A percentile compares a stretch with the other conserved stretches of the same genome.
These are phyloP conservation scores for Hydriomena furcata DNA, from an alignment of 2,888 invertebrate species.

Conservation along the genomic window DNA sequence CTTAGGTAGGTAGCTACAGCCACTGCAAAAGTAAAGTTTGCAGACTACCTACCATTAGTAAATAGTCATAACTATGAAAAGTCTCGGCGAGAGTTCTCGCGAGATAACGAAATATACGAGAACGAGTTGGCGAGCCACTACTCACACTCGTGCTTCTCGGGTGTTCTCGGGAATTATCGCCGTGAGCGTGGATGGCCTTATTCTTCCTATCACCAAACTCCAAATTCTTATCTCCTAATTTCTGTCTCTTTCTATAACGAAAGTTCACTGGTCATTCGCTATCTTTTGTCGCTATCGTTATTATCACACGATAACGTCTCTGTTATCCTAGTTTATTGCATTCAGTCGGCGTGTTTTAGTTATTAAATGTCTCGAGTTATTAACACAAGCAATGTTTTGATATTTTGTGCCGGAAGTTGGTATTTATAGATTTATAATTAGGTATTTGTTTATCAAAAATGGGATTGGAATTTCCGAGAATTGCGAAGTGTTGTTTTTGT, in stretches of 20 bases:
- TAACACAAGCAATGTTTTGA: background rate
- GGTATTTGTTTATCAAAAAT: background rate
- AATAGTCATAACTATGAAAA: too few relatives aligned
- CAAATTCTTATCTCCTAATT: conserved; percentile 2
- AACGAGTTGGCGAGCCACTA: too few relatives aligned
- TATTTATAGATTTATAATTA: background rate
- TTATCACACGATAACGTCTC: conserved; percentile 22
- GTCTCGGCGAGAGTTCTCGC: too few relatives aligned
- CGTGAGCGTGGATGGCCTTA: too few relatives aligned
- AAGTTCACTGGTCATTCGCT: conserved; percentile 14
- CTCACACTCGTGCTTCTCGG: too few relatives aligned
- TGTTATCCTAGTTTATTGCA: background rate
- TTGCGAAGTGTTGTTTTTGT: conserved; percentile 64
- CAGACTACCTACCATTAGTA: too few relatives aligned
- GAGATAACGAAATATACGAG: too few relatives aligned
- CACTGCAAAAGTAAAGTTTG: too few relatives aligned
- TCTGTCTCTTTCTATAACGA: conserved; percentile 13
- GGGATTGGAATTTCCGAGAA: conserved; percentile 29
- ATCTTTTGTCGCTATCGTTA: conserved; percentile 15
- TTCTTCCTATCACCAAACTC: background rate
- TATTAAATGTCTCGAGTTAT: background rate
- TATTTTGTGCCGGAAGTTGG: background rate
- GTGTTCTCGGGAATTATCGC: too few relatives aligned
- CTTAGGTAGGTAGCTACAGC: too few relatives aligned
- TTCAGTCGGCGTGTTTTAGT: conserved; percentile 19